Evolutionary conservation across 2,888 invertebrate species (phyloP).

Genomic region (Drosophila percnosoma): DNA sequence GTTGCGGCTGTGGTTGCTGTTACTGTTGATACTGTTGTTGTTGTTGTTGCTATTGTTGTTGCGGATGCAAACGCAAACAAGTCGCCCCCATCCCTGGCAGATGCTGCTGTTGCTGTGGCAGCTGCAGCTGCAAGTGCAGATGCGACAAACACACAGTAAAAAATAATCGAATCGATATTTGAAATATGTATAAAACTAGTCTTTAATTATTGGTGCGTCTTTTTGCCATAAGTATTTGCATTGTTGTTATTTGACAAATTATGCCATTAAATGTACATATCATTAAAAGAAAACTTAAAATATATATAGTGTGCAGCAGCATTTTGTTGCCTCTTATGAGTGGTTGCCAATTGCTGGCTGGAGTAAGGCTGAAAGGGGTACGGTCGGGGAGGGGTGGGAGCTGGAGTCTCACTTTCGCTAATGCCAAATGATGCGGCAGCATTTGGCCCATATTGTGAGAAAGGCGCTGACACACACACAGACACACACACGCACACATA

Average conservation of each 20-base stretch:
- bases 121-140: slow-evolving; percentile 36
- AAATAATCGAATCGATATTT: neutral
- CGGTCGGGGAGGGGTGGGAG: neutral
- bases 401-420: slow-evolving; percentile 63
- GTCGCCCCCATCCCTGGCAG: slow-evolving; percentile 42
- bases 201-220: no score
- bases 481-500: neutral
- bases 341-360: slow-evolving; percentile 3
- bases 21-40: slow-evolving; percentile 6
- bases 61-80: slow-evolving; percentile 55
- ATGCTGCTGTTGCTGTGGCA: slow-evolving; percentile 21
- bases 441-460: slow-evolving; percentile 72
- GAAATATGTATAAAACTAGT: neutral
- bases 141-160: slow-evolving; percentile 26
- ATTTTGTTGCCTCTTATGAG: slow-evolving; percentile 26
- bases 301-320: slow-evolving; percentile 17
- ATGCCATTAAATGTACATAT: no score
- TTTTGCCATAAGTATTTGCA: neutral
- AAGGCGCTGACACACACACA: neutral
- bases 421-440: slow-evolving; percentile 74
- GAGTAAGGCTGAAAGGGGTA: neutral
- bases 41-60: slow-evolving; percentile 18
- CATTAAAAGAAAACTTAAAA: neutral
- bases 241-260: neutral
- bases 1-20: slow-evolving; percentile 10